Evolutionary conservation across 2,888 invertebrate species (phyloP).

Genomic region (Cryptosula pallasiana): DNA sequence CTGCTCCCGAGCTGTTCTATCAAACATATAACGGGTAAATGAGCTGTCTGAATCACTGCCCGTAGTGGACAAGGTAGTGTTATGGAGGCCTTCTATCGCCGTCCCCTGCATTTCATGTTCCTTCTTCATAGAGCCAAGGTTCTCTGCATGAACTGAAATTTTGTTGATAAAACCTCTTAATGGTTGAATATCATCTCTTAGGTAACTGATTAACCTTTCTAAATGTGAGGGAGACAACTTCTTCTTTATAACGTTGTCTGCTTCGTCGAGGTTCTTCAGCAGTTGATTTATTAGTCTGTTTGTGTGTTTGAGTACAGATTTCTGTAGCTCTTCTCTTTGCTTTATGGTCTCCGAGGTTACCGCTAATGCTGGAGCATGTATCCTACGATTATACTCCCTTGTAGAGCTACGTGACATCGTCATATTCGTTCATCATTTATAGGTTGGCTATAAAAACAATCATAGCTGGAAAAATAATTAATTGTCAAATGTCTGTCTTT

Average conservation of each 20-base stretch:
- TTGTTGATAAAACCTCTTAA: neutral
- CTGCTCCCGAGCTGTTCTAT: neutral
- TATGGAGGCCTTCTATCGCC: neutral
- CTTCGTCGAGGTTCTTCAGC: constrained; percentile 14
- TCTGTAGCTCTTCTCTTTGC: constrained; percentile 5
- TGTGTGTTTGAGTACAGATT: constrained; percentile 17
- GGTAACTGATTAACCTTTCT: constrained; percentile 3
- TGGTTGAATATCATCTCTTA: constrained; percentile 14
- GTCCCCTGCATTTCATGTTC: constrained; percentile 5
- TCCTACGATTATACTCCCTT: neutral
- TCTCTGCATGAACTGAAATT: constrained; percentile 14
- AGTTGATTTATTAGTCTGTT: constrained; percentile 18
- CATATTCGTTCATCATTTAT: neutral
- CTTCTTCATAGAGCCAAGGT: constrained; percentile 19
- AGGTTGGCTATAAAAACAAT: neutral
- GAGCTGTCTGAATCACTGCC: constrained; percentile 2
- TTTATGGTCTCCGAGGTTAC: neutral
- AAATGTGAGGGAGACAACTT: neutral
- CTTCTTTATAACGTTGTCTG: constrained; percentile 21
- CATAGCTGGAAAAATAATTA: no score
- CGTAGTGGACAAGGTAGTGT: neutral
- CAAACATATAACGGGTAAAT: constrained; percentile 11
- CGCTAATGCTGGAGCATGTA: neutral
- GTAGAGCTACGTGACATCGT: neutral
- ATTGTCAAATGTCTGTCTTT: no score